Conservation (phyloP, 2,113 vertebrate species). For the Cyprinus carpio region DNA sequence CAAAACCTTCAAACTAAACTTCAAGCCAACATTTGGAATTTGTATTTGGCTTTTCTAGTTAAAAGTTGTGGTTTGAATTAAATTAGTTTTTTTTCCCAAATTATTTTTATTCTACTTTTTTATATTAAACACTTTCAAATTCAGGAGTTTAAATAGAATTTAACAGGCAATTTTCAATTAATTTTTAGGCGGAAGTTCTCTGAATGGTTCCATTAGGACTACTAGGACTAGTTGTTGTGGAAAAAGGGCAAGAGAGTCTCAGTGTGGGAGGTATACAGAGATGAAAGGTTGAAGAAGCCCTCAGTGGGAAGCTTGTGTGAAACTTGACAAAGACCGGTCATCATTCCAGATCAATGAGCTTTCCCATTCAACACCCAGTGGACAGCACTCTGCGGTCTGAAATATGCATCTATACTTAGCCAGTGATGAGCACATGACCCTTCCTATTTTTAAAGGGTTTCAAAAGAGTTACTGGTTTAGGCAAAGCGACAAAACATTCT, state of each 20-base stretch:
- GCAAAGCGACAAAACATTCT: conserved; percentile 47
- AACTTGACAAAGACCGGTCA: conserved; percentile 29
- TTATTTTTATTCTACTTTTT: not conserved
- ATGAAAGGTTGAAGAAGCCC: conserved; percentile 33
- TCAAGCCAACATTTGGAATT: not conserved
- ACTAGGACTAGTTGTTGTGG: not conserved
- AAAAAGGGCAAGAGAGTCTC: conserved; percentile 3
- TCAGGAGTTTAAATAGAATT: not conserved
- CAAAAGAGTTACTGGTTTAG: not conserved
- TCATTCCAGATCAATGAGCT: conserved; percentile 28
- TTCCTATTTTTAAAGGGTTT: conserved; percentile 44
- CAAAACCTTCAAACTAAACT: not conserved
- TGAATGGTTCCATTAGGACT: not conserved
- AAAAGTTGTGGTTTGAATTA: not conserved
- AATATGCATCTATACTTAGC: conserved; percentile 49
- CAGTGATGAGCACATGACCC: not conserved
- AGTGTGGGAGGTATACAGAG: conserved; percentile 21
- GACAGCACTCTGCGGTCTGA: conserved; percentile 11
- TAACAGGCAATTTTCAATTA: not conserved
- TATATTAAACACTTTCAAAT: not conserved
- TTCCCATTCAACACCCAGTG: conserved; percentile 41
- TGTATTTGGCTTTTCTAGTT: not conserved
- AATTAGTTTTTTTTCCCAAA: not conserved
- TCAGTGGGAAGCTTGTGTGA: conserved; percentile 29
- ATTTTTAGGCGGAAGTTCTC: not conserved